Conservation (phyloP, 1,140 invertebrate genomes). For the Campoletis sonorensis region DNA sequence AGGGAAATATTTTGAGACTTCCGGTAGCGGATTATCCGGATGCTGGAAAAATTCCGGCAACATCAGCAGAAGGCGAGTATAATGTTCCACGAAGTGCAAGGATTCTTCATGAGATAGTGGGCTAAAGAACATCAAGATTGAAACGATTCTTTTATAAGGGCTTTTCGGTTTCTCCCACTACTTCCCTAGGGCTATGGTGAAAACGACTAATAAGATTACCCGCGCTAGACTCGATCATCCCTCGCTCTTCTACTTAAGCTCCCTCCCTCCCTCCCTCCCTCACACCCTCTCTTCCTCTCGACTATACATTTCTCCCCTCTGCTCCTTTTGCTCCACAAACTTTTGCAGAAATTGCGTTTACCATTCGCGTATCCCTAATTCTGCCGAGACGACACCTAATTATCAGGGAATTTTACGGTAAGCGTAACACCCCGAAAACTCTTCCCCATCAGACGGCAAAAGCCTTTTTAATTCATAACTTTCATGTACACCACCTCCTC, state of each 20-base stretch:
- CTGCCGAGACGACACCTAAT: slow-evolving; percentile 64
- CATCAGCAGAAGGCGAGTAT: background rate
- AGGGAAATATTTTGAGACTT: background rate
- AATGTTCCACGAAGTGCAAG: background rate
- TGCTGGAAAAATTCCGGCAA: background rate
- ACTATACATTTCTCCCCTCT: slow-evolving; percentile 12
- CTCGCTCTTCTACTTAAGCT: slow-evolving; percentile 30
- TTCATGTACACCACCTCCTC: too few relatives aligned
- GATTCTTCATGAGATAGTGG: background rate
- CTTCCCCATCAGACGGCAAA: background rate
- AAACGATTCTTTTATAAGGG: background rate
- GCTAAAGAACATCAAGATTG: background rate
- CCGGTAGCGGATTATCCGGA: background rate
- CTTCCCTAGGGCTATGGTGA: background rate
- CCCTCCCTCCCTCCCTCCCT: background rate
- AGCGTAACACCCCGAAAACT: slow-evolving; percentile 46
- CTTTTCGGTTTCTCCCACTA: background rate
- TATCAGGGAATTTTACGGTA: slow-evolving; percentile 63
- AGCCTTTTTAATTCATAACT: slow-evolving; percentile 37
- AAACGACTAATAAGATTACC: slow-evolving; percentile 54
- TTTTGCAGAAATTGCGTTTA: slow-evolving; percentile 25
- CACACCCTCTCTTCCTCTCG: too few relatives aligned
- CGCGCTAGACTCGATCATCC: slow-evolving; percentile 50
- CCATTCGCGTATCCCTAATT: slow-evolving; percentile 55
- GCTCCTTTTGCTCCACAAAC: background rate